phyloP scores from a whole-genome alignment of 2,113 vertebrate genomes.

The Tricholaema leucomelas region DNA sequence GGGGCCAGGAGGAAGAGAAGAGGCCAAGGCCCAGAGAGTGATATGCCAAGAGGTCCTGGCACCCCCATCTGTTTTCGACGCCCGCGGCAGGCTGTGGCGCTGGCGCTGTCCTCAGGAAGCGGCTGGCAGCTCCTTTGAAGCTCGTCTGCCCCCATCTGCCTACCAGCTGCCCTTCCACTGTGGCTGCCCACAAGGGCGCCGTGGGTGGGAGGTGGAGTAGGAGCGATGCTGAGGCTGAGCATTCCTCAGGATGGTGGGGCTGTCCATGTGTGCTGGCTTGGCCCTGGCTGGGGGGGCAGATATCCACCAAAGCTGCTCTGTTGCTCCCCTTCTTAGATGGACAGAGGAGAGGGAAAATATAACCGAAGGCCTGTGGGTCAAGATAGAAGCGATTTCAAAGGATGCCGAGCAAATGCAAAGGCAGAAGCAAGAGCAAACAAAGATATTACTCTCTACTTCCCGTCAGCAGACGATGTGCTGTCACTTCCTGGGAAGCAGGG shows the following conservation, averaged over 20 bases:
- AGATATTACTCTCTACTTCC: no score
- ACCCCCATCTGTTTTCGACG: accelerated
- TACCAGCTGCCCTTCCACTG: neutral
- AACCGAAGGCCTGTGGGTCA: no score
- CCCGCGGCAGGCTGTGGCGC: accelerated
- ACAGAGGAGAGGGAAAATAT: no score
- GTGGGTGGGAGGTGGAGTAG: accelerated
- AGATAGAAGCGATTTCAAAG: no score
- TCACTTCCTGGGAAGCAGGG: no score
- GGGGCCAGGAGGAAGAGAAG: neutral
- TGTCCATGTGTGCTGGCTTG: neutral
- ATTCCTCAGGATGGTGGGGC: accelerated
- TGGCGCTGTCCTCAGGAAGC: neutral
- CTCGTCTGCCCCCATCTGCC: neutral
- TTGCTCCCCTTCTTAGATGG: no score
- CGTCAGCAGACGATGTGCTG: no score
- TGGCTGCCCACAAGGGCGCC: accelerated
- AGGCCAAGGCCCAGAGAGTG: accelerated
- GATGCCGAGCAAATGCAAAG: no score
- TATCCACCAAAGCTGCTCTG: no score
- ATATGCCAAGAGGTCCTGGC: accelerated
- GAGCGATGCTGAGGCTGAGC: accelerated
- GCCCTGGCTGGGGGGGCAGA: no score
- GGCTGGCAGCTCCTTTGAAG: constrained; percentile 11
- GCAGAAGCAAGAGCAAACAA: no score